Conservation (phyloP, 2,888 invertebrate genomes). For the Tetropium fuscum region DNA sequence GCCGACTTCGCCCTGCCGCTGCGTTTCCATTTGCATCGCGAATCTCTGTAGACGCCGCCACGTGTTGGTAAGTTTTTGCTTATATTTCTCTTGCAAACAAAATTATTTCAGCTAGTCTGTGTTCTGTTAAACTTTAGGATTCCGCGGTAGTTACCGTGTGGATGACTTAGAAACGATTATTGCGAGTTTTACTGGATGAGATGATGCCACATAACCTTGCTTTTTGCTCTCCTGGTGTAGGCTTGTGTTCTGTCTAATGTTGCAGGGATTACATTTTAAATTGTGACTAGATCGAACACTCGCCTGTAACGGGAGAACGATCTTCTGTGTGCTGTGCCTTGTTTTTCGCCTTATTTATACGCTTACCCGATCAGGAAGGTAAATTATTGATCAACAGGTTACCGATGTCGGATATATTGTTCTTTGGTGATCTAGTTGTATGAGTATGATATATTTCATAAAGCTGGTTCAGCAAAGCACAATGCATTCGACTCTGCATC, state of each 20-base stretch:
- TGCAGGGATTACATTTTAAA: slow-evolving; percentile 53
- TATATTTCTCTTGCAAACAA: slow-evolving; percentile 5
- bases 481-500: slow-evolving; percentile 62
- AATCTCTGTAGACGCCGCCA: slow-evolving; percentile 38
- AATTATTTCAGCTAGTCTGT: slow-evolving; percentile 25
- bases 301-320: slow-evolving; percentile 59
- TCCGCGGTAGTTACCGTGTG: neutral
- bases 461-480: slow-evolving; percentile 68
- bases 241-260: slow-evolving; percentile 64
- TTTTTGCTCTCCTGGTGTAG: slow-evolving; percentile 52
- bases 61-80: slow-evolving; percentile 43
- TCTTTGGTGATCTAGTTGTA: slow-evolving; percentile 68
- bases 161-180: slow-evolving; percentile 6
- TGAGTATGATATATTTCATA: slow-evolving; percentile 64
- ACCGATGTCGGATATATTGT: slow-evolving; percentile 62
- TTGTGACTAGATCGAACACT: slow-evolving; percentile 66
- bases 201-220: slow-evolving; percentile 41
- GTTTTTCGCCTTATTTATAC: slow-evolving; percentile 31
- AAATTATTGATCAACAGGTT: slow-evolving; percentile 37
- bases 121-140: slow-evolving; percentile 1
- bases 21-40: slow-evolving; percentile 45
- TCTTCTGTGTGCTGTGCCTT: slow-evolving; percentile 32
- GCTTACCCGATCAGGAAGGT: neutral
- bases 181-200: slow-evolving; percentile 3
- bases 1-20: slow-evolving; percentile 36